Base-by-base conservation (phyloP, 2,888 invertebrate genomes). In the Sarcophaga rosellei region DNA sequence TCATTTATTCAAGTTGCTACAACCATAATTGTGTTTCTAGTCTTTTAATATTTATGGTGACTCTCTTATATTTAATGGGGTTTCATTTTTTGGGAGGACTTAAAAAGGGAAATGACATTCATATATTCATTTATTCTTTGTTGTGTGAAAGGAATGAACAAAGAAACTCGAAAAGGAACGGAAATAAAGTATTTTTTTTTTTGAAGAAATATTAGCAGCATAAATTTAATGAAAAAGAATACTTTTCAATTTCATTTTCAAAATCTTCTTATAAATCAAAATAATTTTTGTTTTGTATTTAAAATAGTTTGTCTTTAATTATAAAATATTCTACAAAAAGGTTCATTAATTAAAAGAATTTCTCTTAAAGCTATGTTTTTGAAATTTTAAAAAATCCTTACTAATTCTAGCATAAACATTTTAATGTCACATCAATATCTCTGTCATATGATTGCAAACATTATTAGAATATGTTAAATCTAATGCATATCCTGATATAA, bases 401-500 rank as follows among this genome's bases (percentile, higher is more conserved):
- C 35, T 35, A 35, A 35, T 35, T 35, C 35, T 6, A 35, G 35
- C 6, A 35, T 35, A 35, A 35, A 35, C 35, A 35, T 35, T 35
- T 35, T 35, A 35, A 35, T 35, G 35, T 1, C 74, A 81, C 68
- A 75, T 35, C 62, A 75, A 75, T 68, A 81, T 35, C 68, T 74
- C 20, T 75, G 74, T 75, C 74, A 74, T 17, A 53, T 47, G 53
- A 35, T 74, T 75, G 62, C 68, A 81, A 74, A 81, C 74, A 66
- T 47, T 35, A 75, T 81, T 53, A 69, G 35, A 75, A 75, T 47
- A 80, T 69, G 74, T 75, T 61, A 81, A 68, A 74, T 20, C 61
- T 53, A 81, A 74, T 68, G 59, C 59, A 66, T 76, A 47, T 47
- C 4, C 47, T 47, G 47, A 15, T 35, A 35, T 35, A 35, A 35